Base-by-base conservation (phyloP, 2,113 vertebrate genomes). In the Misgurnus mizolepis region DNA sequence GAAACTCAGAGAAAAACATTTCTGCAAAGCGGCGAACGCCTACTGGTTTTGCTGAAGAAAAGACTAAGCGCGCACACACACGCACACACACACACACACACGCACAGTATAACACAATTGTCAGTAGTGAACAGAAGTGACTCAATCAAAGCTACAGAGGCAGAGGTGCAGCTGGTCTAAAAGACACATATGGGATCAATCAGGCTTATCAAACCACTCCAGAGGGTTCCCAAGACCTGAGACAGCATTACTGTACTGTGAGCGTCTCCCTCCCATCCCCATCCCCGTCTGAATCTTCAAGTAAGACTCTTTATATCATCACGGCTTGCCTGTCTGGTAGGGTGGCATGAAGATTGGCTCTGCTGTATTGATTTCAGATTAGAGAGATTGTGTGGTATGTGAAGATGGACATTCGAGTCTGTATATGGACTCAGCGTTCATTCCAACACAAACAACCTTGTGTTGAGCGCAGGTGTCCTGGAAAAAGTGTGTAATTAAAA, bases 161-260 rank as follows among this genome's bases (percentile, higher is more conserved):
- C 17, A 15, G 3, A 70, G 74, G 69, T 74, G 47, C 60, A 78
- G 73, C 65, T 76, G 78, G 71, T 62, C 45, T 45, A 53, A 71
- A 66, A 18, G 72, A 83, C 61, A 80, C 72, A 80, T 60, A 66
- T 66, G 67, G 67, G 60, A 67, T 47, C 73, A 80, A 71, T 77
- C 72, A 76, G 69, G 67, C 78, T 76, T 70, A 84, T 84, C 78
- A 69, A 71, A 50, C 69, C 73, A 50, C 68, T 56, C 27, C n/a
- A 60, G 34, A 40, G 53, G 55, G 6, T 66, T 75, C 64, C 73
- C 22, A 27, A 43, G 40, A 61, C 55, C 55, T 18, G 12, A 75
- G 15, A 49, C n/a, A 7, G 18, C 58, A 62, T 4, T 56, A 5
- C 49, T 50, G 49, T 50, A 50, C 49, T 56, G 53, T 55, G 53